Evolutionary conservation across 2,113 vertebrate genomes (phyloP).

Genomic region (Alexandromys fortis): DNA sequence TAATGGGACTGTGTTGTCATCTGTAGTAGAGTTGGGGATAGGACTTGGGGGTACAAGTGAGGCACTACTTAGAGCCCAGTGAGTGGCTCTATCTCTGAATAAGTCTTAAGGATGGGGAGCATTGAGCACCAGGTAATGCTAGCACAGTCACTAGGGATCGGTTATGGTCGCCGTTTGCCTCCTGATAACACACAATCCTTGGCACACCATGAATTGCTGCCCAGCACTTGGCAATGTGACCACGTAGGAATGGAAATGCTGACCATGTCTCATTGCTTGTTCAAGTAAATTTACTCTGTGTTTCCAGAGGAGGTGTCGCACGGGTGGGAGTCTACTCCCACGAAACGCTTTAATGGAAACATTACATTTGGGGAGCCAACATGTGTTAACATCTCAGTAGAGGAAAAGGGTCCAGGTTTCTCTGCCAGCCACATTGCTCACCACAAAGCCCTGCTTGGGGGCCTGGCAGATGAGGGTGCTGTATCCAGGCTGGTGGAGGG

Average conservation of each 20-base stretch:
- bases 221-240: not conserved
- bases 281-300: not conserved
- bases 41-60: not conserved
- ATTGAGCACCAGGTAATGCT: not conserved
- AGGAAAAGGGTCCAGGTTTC: conserved; percentile 14
- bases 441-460: not conserved
- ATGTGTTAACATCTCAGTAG: conserved; percentile 44
- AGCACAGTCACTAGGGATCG: fast-evolving
- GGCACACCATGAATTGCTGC: not conserved
- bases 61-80: not conserved
- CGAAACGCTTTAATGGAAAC: conserved; percentile 58
- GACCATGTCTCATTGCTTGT: not conserved
- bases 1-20: not conserved
- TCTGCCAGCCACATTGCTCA: conserved; percentile 43
- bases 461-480: not conserved
- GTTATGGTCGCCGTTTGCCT: not conserved
- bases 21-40: not conserved
- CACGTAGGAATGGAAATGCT: not conserved
- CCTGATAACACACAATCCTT: not conserved
- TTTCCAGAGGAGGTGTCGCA: conserved; percentile 12
- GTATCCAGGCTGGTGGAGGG: not conserved
- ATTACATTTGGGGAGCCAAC: conserved; percentile 32
- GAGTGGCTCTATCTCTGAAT: not conserved
- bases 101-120: not conserved
- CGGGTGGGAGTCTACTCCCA: conserved; percentile 31